Percentiles rank a stretch among this genome's conserved stretches.
Conservation (phyloP, 2,113 vertebrate genomes). For the Amphiprion ocellaris region DNA sequence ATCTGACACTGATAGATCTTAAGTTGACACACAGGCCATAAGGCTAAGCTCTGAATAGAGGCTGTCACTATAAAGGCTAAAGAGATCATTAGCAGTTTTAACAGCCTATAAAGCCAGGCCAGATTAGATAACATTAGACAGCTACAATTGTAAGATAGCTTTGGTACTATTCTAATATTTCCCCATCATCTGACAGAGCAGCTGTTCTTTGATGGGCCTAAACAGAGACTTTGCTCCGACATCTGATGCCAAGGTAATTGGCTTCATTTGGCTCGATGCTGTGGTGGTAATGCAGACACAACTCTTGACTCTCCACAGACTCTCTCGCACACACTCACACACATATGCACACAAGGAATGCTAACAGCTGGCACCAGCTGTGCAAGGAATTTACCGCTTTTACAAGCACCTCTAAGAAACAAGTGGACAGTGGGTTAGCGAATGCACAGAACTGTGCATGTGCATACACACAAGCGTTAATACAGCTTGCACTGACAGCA, state of each 20-base stretch:
- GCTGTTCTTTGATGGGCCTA: constrained; percentile 70
- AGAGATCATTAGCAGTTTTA: constrained; percentile 63
- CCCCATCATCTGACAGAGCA: constrained; percentile 58
- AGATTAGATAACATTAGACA: constrained; percentile 48
- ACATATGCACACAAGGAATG: constrained; percentile 70
- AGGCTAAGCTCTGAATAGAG: constrained; percentile 51
- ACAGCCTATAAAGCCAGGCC: constrained; percentile 35
- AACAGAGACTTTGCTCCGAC: constrained; percentile 51
- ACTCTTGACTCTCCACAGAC: constrained; percentile 44
- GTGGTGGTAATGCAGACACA: constrained; percentile 44
- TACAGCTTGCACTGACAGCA: constrained; percentile 37
- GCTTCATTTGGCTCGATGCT: constrained; percentile 51
- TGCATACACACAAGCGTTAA: constrained; percentile 33
- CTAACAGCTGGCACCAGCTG: constrained; percentile 85
- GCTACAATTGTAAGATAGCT: constrained; percentile 43
- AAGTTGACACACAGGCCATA: constrained; percentile 32
- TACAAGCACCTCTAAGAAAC: constrained; percentile 73
- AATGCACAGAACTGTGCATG: constrained; percentile 10
- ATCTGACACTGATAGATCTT: constrained; percentile 32
- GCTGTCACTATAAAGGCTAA: constrained; percentile 48
- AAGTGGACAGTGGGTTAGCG: constrained; percentile 32
- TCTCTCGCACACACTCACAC: constrained; percentile 10
- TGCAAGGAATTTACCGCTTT: constrained; percentile 83
- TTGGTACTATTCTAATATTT: constrained; percentile 62
- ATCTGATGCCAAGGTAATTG: constrained; percentile 68